phyloP scores from a whole-genome alignment of 2,113 vertebrate genomes.

The Lampris megalopsis region DNA sequence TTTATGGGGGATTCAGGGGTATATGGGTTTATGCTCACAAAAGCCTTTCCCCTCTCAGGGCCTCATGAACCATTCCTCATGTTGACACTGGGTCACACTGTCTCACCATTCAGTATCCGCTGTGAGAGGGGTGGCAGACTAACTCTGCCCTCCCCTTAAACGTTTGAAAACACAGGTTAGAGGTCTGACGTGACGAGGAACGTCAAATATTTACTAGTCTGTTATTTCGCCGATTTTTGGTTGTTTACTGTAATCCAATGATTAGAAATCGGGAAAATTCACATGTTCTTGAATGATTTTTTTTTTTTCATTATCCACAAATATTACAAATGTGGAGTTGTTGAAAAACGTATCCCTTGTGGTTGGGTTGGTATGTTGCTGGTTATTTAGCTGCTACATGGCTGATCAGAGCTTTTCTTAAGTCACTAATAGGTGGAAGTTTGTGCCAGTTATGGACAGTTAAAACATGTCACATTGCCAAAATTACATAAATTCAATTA shows the following conservation, averaged over 20 bases:
- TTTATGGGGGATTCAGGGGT: constrained; percentile 60
- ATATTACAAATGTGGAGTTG: too few relatives aligned
- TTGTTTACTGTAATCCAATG: background rate
- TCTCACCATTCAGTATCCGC: constrained; percentile 17
- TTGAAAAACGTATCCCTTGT: too few relatives aligned
- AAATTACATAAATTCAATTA: background rate
- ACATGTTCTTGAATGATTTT: background rate
- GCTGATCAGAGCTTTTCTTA: background rate
- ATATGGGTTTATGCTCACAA: constrained; percentile 49
- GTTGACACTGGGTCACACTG: constrained; percentile 52
- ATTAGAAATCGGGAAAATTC: background rate
- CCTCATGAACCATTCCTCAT: constrained; percentile 63
- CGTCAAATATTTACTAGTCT: background rate
- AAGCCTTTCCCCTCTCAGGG: constrained; percentile 57
- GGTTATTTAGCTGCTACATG: background rate
- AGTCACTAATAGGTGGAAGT: background rate
- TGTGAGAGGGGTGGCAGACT: constrained; percentile 14
- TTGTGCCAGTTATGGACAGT: background rate
- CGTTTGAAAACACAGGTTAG: background rate
- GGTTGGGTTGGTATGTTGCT: too few relatives aligned
- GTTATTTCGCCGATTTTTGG: background rate
- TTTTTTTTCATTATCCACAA: background rate
- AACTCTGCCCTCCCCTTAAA: background rate
- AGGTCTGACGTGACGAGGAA: background rate
- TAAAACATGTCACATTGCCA: background rate